Conservation (phyloP, 2,113 vertebrate genomes). For the Sylvietta virens region DNA sequence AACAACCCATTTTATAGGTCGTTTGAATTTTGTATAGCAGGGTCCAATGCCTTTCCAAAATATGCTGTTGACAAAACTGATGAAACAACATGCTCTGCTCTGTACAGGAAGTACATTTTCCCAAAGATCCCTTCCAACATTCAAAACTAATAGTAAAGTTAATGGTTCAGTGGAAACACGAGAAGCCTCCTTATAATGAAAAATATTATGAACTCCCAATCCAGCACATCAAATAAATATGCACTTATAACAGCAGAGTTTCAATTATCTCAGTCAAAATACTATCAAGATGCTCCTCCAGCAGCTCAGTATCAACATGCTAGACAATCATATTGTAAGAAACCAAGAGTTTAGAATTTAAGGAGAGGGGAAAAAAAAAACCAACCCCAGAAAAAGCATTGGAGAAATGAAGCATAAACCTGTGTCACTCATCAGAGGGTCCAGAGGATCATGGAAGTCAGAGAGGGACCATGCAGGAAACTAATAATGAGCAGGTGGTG, state of each 20-base stretch:
- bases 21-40: neutral
- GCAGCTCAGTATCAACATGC: neutral
- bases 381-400: too few relatives aligned
- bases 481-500: neutral
- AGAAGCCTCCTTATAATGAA: neutral
- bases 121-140: neutral
- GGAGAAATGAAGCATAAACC: neutral
- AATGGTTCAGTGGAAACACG: neutral
- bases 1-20: neutral
- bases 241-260: neutral
- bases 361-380: neutral
- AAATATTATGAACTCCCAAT: neutral
- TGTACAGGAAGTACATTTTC: neutral
- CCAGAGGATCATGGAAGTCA: neutral
- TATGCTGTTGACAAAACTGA: neutral
- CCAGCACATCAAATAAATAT: neutral
- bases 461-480: neutral
- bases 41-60: neutral
- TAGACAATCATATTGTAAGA: neutral
- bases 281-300: neutral
- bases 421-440: neutral
- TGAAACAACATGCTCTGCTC: neutral
- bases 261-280: neutral
- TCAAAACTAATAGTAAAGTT: neutral
- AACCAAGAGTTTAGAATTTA: neutral